phyloP scores from a whole-genome alignment of 2,797 vertebrate genomes.

The Tapirus indicus region DNA sequence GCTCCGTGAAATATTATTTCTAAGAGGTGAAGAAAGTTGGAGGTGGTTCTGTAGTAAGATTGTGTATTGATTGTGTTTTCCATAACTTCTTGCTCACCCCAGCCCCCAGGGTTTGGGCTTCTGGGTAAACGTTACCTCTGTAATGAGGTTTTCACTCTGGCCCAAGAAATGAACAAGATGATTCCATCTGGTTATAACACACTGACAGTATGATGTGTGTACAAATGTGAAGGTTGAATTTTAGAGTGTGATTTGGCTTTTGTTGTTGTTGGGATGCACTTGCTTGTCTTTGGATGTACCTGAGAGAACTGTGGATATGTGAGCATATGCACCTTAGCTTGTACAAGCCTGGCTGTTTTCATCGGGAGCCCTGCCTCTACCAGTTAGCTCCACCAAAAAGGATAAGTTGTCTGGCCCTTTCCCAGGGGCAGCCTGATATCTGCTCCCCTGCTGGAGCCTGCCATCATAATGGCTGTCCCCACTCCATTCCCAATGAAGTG shows the following conservation, averaged over 20 bases:
- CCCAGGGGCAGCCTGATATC: not conserved
- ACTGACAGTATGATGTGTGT: not conserved
- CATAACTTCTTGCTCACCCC: not conserved
- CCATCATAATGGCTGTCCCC: not conserved
- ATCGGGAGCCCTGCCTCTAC: not conserved
- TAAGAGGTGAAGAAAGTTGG: not conserved
- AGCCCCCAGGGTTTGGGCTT: not conserved
- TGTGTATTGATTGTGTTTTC: not conserved
- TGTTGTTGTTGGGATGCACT: not conserved
- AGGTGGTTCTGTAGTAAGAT: not conserved
- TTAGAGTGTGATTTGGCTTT: not conserved
- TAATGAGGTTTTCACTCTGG: not conserved
- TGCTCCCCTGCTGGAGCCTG: not conserved
- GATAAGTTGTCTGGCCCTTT: not conserved
- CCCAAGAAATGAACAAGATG: not conserved
- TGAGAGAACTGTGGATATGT: rapidly evolving
- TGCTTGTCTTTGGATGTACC: not conserved
- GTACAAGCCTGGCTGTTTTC: not conserved
- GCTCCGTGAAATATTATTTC: not conserved
- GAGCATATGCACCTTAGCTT: rapidly evolving
- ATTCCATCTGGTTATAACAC: not conserved
- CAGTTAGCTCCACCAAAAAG: not conserved
- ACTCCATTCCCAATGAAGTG: not conserved
- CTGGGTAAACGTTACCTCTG: not conserved
- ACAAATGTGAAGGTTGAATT: not conserved